Base-by-base conservation (phyloP, 2,113 vertebrate species). In the Gila orcuttii region DNA sequence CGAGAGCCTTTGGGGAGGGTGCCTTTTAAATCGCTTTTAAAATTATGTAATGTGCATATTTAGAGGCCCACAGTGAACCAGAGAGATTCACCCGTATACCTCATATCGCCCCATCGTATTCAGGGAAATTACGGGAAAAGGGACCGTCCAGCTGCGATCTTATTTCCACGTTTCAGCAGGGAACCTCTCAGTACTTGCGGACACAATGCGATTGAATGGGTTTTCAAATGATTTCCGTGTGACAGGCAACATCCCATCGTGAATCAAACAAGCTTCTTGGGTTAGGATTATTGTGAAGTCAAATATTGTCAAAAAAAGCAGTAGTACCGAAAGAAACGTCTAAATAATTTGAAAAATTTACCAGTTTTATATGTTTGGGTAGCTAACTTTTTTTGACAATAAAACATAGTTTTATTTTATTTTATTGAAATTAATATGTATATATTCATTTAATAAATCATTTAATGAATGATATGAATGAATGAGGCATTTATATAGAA, bases 111-210 rank as follows among this genome's bases (percentile, higher is more conserved):
- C 50, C 1, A 50, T n/a, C 79, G n/a, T 86, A 74, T 85, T 85
- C 59, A 60, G 50, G 36, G 79, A 88, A 86, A 59, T 60, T 28
- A 50, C 13, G 23, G 28, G 45, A 45, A 62, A 77, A 57, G 33
- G 87, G 50, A 52, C 12, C 25, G 73, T 90, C 87, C 86, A 89
- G 87, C 89, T 88, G 87, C 10, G 84, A 90, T 83, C 88, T 87
- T 90, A 90, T 91, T 90, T 89, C 82, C 74, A 52, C n/a, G 15
- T 33, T 73, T 73, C 80, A 55, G 88, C 83, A 45, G 87, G 84
- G 82, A 80, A 76, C 59, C 86, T 87, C 69, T 42, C 57, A 76
- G 28, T 78, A 84, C 89, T 86, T 66, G 88, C n/a, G 45, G 55
- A 83, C 81, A 52, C 68, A 68, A 60, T 59, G 66, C 68, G 83